Evolutionary conservation across 1,140 invertebrate genomes (phyloP), one percentile per base, ranked within the genome.

Genomic region (Bombus haemorrhoidalis): DNA sequence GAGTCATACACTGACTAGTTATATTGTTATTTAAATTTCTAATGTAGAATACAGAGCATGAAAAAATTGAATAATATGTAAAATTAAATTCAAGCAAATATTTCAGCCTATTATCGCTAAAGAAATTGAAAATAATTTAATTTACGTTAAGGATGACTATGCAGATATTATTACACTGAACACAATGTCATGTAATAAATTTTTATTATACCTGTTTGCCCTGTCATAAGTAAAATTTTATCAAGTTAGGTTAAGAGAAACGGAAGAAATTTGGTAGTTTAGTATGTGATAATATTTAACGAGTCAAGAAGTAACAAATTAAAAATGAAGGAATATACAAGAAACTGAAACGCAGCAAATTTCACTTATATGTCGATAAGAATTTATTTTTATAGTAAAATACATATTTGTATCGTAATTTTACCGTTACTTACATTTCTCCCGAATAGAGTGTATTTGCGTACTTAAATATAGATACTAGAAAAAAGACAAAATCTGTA

Each of bases 371-470:
- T 32, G 34, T 53, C 9, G 39, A 72, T 59, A 62, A 62, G 0
- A 73, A 73, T 85, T 80, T 64, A 80, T 85, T 43, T 59, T 64
- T 22, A 1, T 47, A 71, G 2, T n/a, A 59, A 84, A 79, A 59
- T 47, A 25, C 18, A 79, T 3, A n/a, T n/a, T 2, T 73, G 8
- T 47, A 39, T 10, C 12, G 10, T 39, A 43, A 12, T 80, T 64
- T 85, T 9, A 85, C 8, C 22, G 32, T 32, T 85, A 85, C 83
- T 80, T 85, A 85, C 83, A 85, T 85, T 72, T 85, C 41, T 72
- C 47, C 18, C 18, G 13, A 41, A 12, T 69, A 59, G 13, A 66
- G 53, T 76, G 1, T n/a, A 62, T 68, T 83, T 41, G 47, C 25
- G 3, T 15, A n/a, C n/a, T 76, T 69, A 32, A 57, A n/a, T 76